Conservation (phyloP, 2,888 invertebrate species). For the Tubulanus polymorphus region DNA sequence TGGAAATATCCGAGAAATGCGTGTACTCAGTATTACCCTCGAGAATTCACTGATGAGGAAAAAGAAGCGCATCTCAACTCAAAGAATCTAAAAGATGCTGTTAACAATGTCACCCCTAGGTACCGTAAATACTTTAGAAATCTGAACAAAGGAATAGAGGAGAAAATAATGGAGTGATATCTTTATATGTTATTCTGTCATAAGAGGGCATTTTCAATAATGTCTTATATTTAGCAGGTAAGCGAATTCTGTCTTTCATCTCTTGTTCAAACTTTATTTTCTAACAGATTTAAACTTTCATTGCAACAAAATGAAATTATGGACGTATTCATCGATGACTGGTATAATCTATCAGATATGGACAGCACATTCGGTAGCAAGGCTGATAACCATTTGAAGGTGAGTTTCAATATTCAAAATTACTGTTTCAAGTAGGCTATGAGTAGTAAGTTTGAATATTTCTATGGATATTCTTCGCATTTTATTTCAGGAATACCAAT, state of each 20-base stretch:
- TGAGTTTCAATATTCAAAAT: slow-evolving; percentile 14
- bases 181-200: too few species aligned
- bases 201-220: too few species aligned
- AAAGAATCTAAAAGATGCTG: slow-evolving; percentile 29
- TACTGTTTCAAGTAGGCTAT: not conserved
- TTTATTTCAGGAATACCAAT: slow-evolving; percentile 50
- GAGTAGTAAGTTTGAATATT: not conserved
- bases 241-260: not conserved
- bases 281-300: slow-evolving; percentile 44
- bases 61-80: slow-evolving; percentile 27
- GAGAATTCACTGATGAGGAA: slow-evolving; percentile 42
- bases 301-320: slow-evolving; percentile 54
- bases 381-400: slow-evolving; percentile 52
- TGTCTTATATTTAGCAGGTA: too few species aligned
- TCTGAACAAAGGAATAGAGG: too few species aligned
- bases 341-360: slow-evolving; percentile 44
- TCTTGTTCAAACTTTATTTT: not conserved
- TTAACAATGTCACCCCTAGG: slow-evolving; percentile 32
- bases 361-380: slow-evolving; percentile 48
- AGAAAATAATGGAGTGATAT: too few species aligned
- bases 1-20: slow-evolving; percentile 51
- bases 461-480: slow-evolving; percentile 3
- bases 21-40: slow-evolving; percentile 47
- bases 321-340: slow-evolving; percentile 53
- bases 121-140: too few species aligned